These are phyloP conservation scores for Ciona savignyi DNA, from an alignment of 23 tunicate genomes.

Conservation along the genomic window DNA sequence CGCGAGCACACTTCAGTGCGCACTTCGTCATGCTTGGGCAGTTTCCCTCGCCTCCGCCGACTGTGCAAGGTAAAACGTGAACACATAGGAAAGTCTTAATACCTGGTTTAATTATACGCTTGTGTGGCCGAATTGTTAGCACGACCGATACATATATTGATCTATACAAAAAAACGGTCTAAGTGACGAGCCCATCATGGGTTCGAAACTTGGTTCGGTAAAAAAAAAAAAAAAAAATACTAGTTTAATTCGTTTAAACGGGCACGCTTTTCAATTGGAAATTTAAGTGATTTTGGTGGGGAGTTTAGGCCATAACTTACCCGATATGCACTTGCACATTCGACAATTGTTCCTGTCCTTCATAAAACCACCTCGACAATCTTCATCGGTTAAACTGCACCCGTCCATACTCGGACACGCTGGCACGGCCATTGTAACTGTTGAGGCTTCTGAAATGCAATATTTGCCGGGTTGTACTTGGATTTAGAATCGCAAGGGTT, in stretches of 20 bases:
- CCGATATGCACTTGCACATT: slow-evolving; percentile 34
- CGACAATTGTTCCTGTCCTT: slow-evolving; percentile 25
- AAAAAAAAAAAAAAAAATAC: too few relatives aligned
- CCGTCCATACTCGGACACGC: slow-evolving; percentile 24
- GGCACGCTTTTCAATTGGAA: too few relatives aligned
- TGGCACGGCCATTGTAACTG: slow-evolving; percentile 4
- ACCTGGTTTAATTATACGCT: too few relatives aligned
- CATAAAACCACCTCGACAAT: slow-evolving; percentile 67
- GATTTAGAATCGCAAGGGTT: background rate
- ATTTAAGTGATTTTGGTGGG: background rate
- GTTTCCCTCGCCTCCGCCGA: too few relatives aligned
- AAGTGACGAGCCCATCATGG: too few relatives aligned
- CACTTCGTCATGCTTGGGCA: slow-evolving; percentile 35
- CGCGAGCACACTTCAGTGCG: slow-evolving; percentile 36
- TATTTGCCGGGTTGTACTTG: too few relatives aligned
- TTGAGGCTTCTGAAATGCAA: slow-evolving; percentile 10
- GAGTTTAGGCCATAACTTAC: slow-evolving; percentile 20
- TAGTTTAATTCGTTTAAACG: background rate
- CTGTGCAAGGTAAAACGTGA: too few relatives aligned
- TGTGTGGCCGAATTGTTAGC: too few relatives aligned
- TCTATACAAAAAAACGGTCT: too few relatives aligned
- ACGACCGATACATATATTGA: too few relatives aligned
- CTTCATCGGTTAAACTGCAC: slow-evolving; percentile 25
- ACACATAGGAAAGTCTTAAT: too few relatives aligned
- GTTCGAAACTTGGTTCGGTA: too few relatives aligned